Percentiles rank a stretch among this genome's conserved stretches.
phyloP scores from a whole-genome alignment of 2,888 invertebrate genomes.

The Oscheius sp. region DNA sequence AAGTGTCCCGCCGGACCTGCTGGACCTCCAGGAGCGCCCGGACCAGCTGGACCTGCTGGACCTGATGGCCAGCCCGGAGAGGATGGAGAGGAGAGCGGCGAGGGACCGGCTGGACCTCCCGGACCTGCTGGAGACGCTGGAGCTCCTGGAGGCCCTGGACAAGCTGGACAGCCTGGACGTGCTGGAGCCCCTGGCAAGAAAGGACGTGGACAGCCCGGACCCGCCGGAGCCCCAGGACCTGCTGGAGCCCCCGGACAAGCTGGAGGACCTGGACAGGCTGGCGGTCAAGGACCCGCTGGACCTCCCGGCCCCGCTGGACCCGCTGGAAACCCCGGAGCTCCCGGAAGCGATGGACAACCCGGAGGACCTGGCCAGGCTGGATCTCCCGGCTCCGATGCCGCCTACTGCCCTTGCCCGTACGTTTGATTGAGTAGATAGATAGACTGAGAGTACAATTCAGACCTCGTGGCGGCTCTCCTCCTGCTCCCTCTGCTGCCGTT shows the following conservation, averaged over 20 bases:
- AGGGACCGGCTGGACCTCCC: conserved; percentile 1
- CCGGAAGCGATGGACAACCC: conserved; percentile 12
- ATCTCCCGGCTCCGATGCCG: conserved; percentile 23
- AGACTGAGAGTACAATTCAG: not conserved
- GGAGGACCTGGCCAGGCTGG: conserved; percentile 17
- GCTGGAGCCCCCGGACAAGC: conserved; percentile 4
- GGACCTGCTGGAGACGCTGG: conserved; percentile 21
- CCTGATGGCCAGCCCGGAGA: conserved; percentile 6
- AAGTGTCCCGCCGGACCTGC: conserved; percentile 18
- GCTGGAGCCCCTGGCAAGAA: conserved; percentile 1
- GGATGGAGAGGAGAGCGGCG: conserved; percentile 1
- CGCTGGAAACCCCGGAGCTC: not conserved
- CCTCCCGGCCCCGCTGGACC: conserved; percentile 9
- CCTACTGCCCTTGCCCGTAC: conserved; percentile 16
- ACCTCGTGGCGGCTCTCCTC: conserved; percentile 18
- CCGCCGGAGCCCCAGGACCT: conserved; percentile 15
- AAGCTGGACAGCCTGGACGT: not conserved
- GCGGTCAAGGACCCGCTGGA: conserved; percentile 14
- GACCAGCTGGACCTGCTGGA: conserved; percentile 17
- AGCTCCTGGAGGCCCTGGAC: conserved; percentile 10
- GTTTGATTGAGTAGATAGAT: not conserved
- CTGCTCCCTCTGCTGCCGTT: not conserved
- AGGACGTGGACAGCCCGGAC: conserved; percentile 18
- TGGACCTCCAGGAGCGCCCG: conserved; percentile 8
- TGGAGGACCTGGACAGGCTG: conserved; percentile 15